phyloP scores from a whole-genome alignment of 2,797 vertebrate species.

The Neosilurus hyrtlii region DNA sequence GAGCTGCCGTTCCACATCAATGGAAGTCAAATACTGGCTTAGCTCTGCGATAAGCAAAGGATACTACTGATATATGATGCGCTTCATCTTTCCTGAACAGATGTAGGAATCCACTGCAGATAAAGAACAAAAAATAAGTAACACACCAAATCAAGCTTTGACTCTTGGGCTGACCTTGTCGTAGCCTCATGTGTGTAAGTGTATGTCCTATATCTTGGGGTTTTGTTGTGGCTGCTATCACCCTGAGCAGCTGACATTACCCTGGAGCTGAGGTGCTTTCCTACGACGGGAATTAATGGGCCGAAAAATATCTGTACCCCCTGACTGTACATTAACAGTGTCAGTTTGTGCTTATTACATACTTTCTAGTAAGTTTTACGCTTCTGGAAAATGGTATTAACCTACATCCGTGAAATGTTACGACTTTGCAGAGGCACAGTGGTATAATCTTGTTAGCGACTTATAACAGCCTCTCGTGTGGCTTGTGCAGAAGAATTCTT shows the following conservation, averaged over 20 bases:
- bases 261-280: conserved; percentile 26
- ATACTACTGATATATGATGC: conserved; percentile 23
- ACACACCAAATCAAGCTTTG: not conserved
- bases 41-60: conserved; percentile 13
- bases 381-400: conserved; percentile 18
- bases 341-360: conserved; percentile 6
- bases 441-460: conserved; percentile 2
- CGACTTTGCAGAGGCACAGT: conserved; percentile 12
- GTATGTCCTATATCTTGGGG: not conserved
- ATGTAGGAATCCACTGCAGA: not conserved
- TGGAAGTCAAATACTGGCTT: conserved; percentile 13
- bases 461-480: not conserved
- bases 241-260: conserved; percentile 34
- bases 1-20: conserved; percentile 36
- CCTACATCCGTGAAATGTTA: conserved; percentile 3
- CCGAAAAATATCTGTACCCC: not conserved
- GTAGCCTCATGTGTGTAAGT: conserved; percentile 14
- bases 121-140: conserved; percentile 8
- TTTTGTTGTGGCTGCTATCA: conserved; percentile 12
- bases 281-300: not conserved
- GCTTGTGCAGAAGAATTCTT: not conserved
- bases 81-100: conserved; percentile 7
- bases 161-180: conserved; percentile 15
- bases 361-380: not conserved
- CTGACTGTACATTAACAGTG: not conserved